Percentiles rank a stretch among this genome's conserved stretches.
phyloP scores from a whole-genome alignment of 1,140 invertebrate species.

The Charaxes varanes region DNA sequence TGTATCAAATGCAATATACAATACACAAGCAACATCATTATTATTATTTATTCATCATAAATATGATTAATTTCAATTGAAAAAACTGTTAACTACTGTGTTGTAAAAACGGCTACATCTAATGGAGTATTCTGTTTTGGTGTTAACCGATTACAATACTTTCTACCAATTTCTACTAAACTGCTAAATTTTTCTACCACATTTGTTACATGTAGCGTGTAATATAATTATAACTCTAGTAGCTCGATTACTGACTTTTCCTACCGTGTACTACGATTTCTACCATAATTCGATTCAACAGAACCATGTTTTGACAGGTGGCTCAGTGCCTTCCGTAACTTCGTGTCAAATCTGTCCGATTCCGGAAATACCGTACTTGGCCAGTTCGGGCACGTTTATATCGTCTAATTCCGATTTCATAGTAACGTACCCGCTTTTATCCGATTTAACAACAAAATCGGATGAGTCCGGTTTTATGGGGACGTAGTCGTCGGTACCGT shows the following conservation, averaged over 20 bases:
- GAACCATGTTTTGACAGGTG: slow-evolving; percentile 71
- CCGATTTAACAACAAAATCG: slow-evolving; percentile 32
- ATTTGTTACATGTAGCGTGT: too few relatives aligned
- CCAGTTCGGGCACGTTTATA: slow-evolving; percentile 48
- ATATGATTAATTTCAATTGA: too few relatives aligned
- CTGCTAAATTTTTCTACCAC: too few relatives aligned
- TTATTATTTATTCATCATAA: too few relatives aligned
- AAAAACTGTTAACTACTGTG: too few relatives aligned
- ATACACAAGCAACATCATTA: too few relatives aligned
- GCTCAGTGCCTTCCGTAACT: slow-evolving; percentile 37
- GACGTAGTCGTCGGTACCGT: slow-evolving; percentile 53
- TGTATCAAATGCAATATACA: too few relatives aligned
- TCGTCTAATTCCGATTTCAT: slow-evolving; percentile 44
- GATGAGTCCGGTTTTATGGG: slow-evolving; percentile 41
- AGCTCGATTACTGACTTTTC: background rate
- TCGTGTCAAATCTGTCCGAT: slow-evolving; percentile 66
- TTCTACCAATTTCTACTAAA: too few relatives aligned
- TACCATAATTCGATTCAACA: slow-evolving; percentile 38
- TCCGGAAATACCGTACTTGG: slow-evolving; percentile 40
- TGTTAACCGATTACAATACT: too few relatives aligned
- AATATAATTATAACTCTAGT: too few relatives aligned
- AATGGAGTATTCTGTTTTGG: too few relatives aligned
- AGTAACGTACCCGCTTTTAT: slow-evolving; percentile 31
- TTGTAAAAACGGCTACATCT: too few relatives aligned
- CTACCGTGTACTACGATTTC: background rate